phyloP scores from a whole-genome alignment of 1,140 invertebrate genomes.

The Musca vetustissima region DNA sequence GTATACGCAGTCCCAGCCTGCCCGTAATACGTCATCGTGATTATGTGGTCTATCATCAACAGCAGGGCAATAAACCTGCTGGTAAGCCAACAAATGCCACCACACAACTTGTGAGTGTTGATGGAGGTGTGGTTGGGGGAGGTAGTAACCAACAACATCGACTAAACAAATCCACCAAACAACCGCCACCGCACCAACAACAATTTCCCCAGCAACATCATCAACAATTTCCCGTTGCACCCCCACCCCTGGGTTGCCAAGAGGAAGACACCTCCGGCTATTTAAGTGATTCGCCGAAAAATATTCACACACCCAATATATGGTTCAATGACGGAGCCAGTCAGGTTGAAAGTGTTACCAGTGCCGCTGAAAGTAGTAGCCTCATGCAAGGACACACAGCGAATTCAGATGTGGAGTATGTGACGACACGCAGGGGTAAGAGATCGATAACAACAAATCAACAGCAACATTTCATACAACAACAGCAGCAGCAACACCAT shows the following conservation, averaged over 20 bases:
- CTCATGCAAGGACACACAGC: slow-evolving; percentile 2
- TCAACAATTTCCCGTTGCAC: slow-evolving; percentile 15
- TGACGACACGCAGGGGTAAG: slow-evolving; percentile 9
- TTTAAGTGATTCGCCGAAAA: slow-evolving; percentile 64
- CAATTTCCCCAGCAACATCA: slow-evolving; percentile 21
- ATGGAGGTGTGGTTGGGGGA: slow-evolving; percentile 5
- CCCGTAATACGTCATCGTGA: slow-evolving; percentile 46
- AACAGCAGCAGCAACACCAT: slow-evolving; percentile 8
- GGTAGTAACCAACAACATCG: slow-evolving; percentile 24
- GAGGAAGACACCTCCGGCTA: slow-evolving; percentile 70
- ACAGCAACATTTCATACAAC: slow-evolving; percentile 28
- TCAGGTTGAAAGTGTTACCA: slow-evolving; percentile 44
- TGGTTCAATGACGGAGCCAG: slow-evolving; percentile 52
- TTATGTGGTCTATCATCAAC: slow-evolving; percentile 27
- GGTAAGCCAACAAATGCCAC: not conserved
- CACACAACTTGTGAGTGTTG: slow-evolving; percentile 17
- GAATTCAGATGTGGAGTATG: not conserved
- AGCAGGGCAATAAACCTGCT: slow-evolving; percentile 27
- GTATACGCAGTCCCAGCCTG: slow-evolving; percentile 52
- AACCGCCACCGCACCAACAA: slow-evolving; percentile 25
- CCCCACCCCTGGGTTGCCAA: slow-evolving; percentile 49
- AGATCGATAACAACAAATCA: slow-evolving; percentile 41
- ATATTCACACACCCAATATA: slow-evolving; percentile 51
- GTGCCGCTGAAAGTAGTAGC: slow-evolving; percentile 31
- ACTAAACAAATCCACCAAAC: slow-evolving; percentile 21